Conservation (phyloP, 2,113 vertebrate species). For the Phylloscopus trochilus region DNA sequence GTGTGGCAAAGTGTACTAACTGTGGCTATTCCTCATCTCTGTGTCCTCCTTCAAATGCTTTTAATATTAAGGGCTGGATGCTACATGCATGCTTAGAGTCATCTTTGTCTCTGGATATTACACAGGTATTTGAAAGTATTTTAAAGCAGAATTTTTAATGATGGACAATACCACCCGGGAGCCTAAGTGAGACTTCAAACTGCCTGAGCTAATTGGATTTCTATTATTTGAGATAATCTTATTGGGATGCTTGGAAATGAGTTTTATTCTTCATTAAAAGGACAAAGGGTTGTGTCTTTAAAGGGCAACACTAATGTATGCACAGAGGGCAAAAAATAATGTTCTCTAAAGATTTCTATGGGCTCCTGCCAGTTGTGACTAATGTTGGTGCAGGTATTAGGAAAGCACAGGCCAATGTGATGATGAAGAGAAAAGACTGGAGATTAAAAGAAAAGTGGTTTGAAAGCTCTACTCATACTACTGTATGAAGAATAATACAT, state of each 20-base stretch:
- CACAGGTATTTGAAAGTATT: conserved; percentile 1
- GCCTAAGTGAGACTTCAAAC: conserved; percentile 57
- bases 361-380: conserved; percentile 37
- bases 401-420: conserved; percentile 22
- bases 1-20: not conserved
- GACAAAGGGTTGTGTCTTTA: conserved; percentile 50
- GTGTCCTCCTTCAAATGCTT: not conserved
- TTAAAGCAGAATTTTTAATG: conserved; percentile 23
- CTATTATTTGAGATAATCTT: conserved; percentile 69
- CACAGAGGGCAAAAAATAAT: conserved; percentile 61
- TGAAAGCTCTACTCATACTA: conserved; percentile 37
- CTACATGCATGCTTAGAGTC: not conserved
- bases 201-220: conserved; percentile 59
- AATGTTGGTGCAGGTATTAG: conserved; percentile 34
- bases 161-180: conserved; percentile 17
- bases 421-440: conserved; percentile 33
- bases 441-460: conserved; percentile 59
- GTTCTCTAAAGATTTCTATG: conserved; percentile 30
- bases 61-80: not conserved
- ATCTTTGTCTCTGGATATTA: not conserved
- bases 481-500: conserved; percentile 41
- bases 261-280: conserved; percentile 62
- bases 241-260: conserved; percentile 59
- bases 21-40: not conserved
- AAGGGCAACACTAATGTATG: conserved; percentile 58